These are phyloP conservation scores for Columbina picui DNA, from an alignment of 2,113 vertebrate species.

Conservation along the genomic window DNA sequence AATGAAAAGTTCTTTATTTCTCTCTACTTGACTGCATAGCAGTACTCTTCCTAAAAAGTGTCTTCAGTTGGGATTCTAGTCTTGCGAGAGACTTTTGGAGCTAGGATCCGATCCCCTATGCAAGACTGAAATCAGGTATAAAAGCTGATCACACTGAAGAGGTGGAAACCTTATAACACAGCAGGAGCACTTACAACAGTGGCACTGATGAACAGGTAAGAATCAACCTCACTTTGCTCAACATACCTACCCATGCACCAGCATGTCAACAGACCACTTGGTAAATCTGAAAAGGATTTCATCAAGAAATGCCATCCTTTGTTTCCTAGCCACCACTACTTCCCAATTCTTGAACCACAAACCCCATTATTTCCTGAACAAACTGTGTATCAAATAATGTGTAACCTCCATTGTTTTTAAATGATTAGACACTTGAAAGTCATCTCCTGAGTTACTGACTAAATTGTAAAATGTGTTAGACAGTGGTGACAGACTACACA, in stretches of 20 bases:
- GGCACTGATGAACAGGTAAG: not conserved
- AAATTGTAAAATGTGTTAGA: not conserved
- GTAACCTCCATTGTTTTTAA: not conserved
- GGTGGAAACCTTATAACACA: not conserved
- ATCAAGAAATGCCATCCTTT: not conserved
- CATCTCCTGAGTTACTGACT: not conserved
- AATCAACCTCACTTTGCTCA: not conserved
- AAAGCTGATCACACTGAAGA: not conserved
- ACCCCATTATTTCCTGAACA: not conserved
- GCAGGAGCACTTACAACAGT: not conserved
- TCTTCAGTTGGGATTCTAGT: not conserved
- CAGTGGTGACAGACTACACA: not conserved
- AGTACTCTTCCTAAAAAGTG: not conserved
- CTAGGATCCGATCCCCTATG: not conserved
- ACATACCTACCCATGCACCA: accelerated
- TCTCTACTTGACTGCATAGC: not conserved
- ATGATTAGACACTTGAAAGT: not conserved
- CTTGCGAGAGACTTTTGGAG: not conserved
- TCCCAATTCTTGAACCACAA: not conserved
- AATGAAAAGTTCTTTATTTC: not conserved
- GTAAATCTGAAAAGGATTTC: not conserved
- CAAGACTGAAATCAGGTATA: not conserved
- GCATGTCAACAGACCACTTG: no score
- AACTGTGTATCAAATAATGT: not conserved
- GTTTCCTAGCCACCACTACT: not conserved